Percentiles rank a stretch among this genome's conserved stretches.
These are phyloP conservation scores for Chaunax sp. DNA, from an alignment of 2,797 vertebrate species.

Conservation along the genomic window DNA sequence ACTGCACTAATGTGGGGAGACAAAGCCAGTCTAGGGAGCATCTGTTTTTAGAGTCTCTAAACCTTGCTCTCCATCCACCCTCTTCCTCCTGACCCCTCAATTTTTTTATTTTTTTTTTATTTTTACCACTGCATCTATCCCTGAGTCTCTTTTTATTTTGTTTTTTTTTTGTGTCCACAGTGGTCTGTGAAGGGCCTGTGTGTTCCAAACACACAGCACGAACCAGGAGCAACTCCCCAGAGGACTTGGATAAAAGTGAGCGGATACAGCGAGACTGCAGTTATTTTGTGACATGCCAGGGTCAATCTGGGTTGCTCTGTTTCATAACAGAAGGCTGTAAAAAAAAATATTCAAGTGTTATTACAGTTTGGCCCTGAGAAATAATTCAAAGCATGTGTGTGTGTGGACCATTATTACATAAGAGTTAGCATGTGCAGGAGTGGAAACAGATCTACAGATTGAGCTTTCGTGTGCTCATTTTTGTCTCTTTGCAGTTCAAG, in stretches of 20 bases:
- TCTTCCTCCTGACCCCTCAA: constrained; percentile 41
- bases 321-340: constrained; percentile 48
- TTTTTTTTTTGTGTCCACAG: constrained; percentile 25
- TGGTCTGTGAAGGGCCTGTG: constrained; percentile 29
- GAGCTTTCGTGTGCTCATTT: constrained; percentile 21
- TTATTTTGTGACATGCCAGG: constrained; percentile 40
- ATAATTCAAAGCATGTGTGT: constrained; percentile 52
- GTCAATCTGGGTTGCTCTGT: constrained; percentile 43
- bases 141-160: constrained; percentile 12
- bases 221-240: constrained; percentile 38
- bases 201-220: constrained; percentile 41
- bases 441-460: constrained; percentile 17
- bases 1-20: constrained; percentile 75
- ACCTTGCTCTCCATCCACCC: constrained; percentile 38
- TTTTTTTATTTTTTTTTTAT: no score
- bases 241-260: constrained; percentile 30
- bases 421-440: constrained; percentile 47
- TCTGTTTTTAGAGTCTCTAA: constrained; percentile 74
- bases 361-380: constrained; percentile 53
- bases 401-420: constrained; percentile 49
- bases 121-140: constrained; percentile 17
- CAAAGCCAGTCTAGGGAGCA: constrained; percentile 67
- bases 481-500: constrained; percentile 10
- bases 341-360: constrained; percentile 67
- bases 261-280: constrained; percentile 40